Conservation (phyloP, 2,797 vertebrate genomes). For the Eospalax fontanierii region DNA sequence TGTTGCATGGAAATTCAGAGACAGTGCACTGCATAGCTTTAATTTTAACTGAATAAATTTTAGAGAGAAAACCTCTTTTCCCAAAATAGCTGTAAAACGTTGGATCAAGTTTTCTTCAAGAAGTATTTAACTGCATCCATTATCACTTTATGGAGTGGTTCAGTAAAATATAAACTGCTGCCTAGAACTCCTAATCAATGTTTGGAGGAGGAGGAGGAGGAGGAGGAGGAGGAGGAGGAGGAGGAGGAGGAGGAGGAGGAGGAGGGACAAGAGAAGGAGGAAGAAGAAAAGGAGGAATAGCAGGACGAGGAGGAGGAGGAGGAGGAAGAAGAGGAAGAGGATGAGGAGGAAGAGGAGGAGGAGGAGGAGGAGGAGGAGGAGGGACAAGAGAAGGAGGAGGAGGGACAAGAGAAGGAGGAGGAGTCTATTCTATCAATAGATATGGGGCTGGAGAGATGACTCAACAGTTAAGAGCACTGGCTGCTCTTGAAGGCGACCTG, state of each 20-base stretch:
- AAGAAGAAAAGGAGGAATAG: not conserved
- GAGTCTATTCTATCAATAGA: constrained; percentile 41
- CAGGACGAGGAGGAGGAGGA: no score
- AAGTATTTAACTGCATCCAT: constrained; percentile 7
- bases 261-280: no score
- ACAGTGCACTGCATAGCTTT: constrained; percentile 62
- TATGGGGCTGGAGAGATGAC: no score
- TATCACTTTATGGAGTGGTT: not conserved
- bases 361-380: no score
- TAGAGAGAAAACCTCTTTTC: not conserved
- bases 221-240: no score
- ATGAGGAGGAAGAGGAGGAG: no score
- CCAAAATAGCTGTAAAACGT: constrained; percentile 42
- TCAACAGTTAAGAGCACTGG: no score
- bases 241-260: no score
- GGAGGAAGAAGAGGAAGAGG: no score
- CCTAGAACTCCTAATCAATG: not conserved
- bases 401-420: not conserved
- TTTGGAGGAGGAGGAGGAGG: no score
- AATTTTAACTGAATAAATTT: constrained; percentile 70
- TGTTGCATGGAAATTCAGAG: constrained; percentile 60
- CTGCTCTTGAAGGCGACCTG: no score
- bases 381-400: no score
- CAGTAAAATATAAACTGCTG: not conserved
- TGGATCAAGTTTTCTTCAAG: constrained; percentile 12